These are phyloP conservation scores for Phrynocephalus guinanensis DNA, from an alignment of 2,797 vertebrate genomes.

Conservation along the genomic window DNA sequence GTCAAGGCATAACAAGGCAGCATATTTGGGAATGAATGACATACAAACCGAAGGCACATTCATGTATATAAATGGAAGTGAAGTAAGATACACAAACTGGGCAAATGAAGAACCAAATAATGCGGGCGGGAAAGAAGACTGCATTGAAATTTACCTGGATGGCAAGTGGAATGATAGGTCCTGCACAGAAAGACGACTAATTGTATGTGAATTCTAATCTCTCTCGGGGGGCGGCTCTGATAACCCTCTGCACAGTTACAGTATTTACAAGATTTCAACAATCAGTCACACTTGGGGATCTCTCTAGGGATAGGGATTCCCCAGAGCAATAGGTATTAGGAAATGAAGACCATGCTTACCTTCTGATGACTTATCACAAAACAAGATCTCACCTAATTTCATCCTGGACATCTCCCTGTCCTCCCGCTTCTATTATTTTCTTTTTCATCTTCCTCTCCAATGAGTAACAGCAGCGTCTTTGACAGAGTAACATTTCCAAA, in stretches of 20 bases:
- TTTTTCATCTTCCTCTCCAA: not conserved
- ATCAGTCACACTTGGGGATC: not conserved
- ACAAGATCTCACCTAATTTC: not conserved
- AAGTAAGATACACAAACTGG: constrained; percentile 66
- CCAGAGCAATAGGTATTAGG: too few species aligned
- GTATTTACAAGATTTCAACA: not conserved
- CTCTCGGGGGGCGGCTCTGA: not conserved
- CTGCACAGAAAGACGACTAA: constrained; percentile 55
- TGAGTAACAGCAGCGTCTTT: not conserved
- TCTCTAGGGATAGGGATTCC: too few species aligned
- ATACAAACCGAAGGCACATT: constrained; percentile 53
- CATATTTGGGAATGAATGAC: constrained; percentile 66
- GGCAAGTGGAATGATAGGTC: constrained; percentile 64
- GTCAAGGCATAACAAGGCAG: constrained; percentile 46
- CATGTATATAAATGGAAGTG: constrained; percentile 52
- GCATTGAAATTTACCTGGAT: constrained; percentile 59
- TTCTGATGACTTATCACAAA: too few species aligned
- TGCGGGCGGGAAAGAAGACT: constrained; percentile 32
- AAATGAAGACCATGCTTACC: too few species aligned
- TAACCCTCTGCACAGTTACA: not conserved
- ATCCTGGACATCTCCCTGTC: not conserved
- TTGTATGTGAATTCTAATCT: constrained; percentile 72
- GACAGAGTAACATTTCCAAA: not conserved
- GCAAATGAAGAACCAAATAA: constrained; percentile 65
- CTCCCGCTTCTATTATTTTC: not conserved